Evolutionary conservation across 1,140 invertebrate genomes (phyloP), one percentile per base, ranked within the genome.

Genomic region (Leptinotarsa defecta): DNA sequence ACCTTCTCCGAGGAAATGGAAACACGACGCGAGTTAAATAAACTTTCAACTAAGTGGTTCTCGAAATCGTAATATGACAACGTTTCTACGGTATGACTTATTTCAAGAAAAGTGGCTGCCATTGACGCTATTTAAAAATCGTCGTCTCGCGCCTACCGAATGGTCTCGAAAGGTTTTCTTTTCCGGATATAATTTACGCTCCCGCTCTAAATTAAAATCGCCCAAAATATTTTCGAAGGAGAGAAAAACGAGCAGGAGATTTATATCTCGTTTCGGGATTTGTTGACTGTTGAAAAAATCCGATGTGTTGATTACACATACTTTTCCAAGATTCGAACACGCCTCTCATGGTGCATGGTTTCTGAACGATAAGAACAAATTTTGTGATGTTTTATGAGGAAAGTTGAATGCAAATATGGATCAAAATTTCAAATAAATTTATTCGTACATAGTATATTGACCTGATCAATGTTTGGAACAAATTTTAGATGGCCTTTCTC

Each of bases 31-130:
- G 17, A 65, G 22, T 65, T 19, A 65, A 65, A 65, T 27, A 65
- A 65, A 65, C 63, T 65, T 20, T 65, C 34, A 20, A 20, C 20
- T 65, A 65, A 65, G 63, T 65, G 63, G 63, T 65, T 65, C 24
- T 65, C 63, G 22, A 65, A 65, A 65, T 24, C 20, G 24, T 65
- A n/a, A 22, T 65, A 65, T 17, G 15, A 57, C n/a, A 19, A 57
- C 52, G 52, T 57, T 57, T 57, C 8, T 43, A 43, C 52, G 52
- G 52, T 57, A 57, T 57, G 52, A 57, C 17, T 57, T 57, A 57
- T 57, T 57, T 57, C 52, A 57, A 57, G 52, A 43, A 43, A 43
- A 57, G 52, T 19, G 52, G 52, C 52, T 17, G 52, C 15, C 52
- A 19, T 57, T n/a, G 52, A 57, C 52, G 52, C 52, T 57, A 57